Conservation (phyloP, 1,140 invertebrate species). For the Euwallacea fornicatus region DNA sequence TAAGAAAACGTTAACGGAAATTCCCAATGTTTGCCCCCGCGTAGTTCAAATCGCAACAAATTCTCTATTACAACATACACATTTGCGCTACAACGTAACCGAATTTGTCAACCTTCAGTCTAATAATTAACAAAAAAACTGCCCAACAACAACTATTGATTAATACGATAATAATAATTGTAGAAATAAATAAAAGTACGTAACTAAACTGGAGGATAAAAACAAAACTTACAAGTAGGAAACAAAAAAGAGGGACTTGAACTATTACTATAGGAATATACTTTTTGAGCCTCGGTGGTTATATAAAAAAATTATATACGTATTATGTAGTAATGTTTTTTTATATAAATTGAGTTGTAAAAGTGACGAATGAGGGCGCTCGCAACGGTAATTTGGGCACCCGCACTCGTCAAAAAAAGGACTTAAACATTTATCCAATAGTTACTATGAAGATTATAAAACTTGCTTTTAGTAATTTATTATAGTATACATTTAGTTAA, state of each 20-base stretch:
- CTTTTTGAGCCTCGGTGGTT: constrained; percentile 27
- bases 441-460: constrained; percentile 1
- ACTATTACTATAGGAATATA: constrained; percentile 36
- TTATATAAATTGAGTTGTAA: too few relatives aligned
- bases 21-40: too few relatives aligned
- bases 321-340: too few relatives aligned
- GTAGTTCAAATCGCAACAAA: too few relatives aligned
- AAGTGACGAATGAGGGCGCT: too few relatives aligned
- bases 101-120: neutral
- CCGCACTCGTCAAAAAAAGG: too few relatives aligned
- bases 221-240: constrained; percentile 26
- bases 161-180: neutral
- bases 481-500: constrained; percentile 26
- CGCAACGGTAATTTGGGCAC: too few relatives aligned
- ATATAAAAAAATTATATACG: constrained; percentile 1
- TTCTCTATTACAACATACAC: too few relatives aligned
- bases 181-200: constrained; percentile 24
- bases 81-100: neutral
- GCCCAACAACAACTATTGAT: constrained; percentile 13
- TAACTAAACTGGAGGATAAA: constrained; percentile 16
- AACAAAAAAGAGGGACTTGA: constrained; percentile 17
- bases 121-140: constrained; percentile 32
- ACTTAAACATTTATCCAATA: neutral
- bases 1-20: too few relatives aligned
- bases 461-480: constrained; percentile 7